Conservation (phyloP, 1,140 invertebrate species). For the Paralvinella palmiformis region DNA sequence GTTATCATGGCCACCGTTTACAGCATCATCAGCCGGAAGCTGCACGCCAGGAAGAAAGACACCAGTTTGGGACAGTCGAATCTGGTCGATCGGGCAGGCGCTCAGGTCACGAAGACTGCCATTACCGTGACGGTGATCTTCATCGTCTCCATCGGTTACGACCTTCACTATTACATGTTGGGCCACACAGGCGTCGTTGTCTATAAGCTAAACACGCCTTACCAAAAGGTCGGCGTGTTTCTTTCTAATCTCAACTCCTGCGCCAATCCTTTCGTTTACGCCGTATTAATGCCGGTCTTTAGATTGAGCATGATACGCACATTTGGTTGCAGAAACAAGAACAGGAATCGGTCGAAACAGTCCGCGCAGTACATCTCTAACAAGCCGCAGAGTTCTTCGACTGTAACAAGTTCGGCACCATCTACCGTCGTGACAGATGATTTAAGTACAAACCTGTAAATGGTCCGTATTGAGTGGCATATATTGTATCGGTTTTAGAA, state of each 20-base stretch:
- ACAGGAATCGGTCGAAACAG: no score
- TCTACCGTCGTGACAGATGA: no score
- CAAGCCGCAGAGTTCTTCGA: no score
- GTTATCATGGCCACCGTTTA: conserved; percentile 9
- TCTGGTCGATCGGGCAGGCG: conserved; percentile 6
- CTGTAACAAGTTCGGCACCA: no score
- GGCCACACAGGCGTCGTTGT: conserved; percentile 12
- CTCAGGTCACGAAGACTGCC: conserved; percentile 12
- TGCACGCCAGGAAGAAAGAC: conserved; percentile 5
- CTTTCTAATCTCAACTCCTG: conserved; percentile 14
- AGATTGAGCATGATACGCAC: conserved; percentile 5
- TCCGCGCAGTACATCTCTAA: no score
- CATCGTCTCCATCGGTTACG: conserved; percentile 12
- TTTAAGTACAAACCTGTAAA: no score
- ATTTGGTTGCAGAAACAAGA: no score
- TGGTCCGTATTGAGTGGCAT: no score
- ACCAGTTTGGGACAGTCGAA: background rate
- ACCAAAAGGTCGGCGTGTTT: conserved; percentile 15
- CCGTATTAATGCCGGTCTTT: conserved; percentile 9
- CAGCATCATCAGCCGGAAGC: background rate
- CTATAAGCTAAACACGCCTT: conserved; percentile 8
- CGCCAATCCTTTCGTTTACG: conserved; percentile 15
- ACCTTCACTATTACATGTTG: conserved; percentile 17
- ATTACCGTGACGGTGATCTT: conserved; percentile 13
- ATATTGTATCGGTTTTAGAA: no score